phyloP scores from a whole-genome alignment of 2,888 invertebrate genomes.

The Ferrisia virgata region DNA sequence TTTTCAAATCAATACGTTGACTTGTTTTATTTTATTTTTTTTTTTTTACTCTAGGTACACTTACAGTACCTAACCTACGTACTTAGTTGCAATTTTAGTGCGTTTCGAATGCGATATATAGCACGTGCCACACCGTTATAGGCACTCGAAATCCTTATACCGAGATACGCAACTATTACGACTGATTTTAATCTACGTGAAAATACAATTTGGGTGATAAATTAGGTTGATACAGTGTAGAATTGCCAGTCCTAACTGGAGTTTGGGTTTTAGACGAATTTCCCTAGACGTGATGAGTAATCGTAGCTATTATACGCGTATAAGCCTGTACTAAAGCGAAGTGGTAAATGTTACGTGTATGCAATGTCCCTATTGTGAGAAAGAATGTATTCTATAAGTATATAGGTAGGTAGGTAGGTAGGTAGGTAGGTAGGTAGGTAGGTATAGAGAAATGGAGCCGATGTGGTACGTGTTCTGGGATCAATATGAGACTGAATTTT shows the following conservation, averaged over 20 bases:
- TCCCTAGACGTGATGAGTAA: not conserved
- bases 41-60: not conserved
- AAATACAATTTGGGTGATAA: not conserved
- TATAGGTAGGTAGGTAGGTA: too few species aligned
- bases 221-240: too few species aligned
- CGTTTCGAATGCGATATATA: not conserved
- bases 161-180: not conserved
- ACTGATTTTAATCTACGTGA: not conserved
- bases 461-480: not conserved
- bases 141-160: not conserved
- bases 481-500: not conserved
- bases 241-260: not conserved
- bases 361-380: too few species aligned
- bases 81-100: not conserved
- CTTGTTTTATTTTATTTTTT: not conserved
- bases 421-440: too few species aligned
- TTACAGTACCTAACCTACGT: too few species aligned
- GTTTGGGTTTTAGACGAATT: not conserved
- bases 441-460: not conserved
- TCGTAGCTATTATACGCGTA: not conserved
- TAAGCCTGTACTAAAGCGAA: not conserved
- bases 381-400: too few species aligned
- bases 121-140: not conserved
- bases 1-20: not conserved
- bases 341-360: not conserved